Conservation (phyloP, 2,888 invertebrate genomes). For the Lepidochrysops patricia region DNA sequence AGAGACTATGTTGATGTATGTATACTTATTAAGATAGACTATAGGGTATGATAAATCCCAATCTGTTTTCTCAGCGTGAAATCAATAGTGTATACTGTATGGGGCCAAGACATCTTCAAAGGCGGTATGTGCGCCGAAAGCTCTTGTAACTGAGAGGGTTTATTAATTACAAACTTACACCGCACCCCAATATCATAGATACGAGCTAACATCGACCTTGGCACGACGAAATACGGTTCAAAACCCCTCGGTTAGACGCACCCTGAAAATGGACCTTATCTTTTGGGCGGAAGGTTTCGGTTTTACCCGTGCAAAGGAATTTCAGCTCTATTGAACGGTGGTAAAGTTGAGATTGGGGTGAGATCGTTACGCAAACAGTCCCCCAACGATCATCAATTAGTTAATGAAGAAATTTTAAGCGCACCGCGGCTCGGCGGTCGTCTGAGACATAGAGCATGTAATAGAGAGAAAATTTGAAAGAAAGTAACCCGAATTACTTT, state of each 20-base stretch:
- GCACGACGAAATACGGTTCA: constrained; percentile 48
- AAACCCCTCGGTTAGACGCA: constrained; percentile 46
- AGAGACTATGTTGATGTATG: too few species aligned
- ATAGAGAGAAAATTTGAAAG: too few species aligned
- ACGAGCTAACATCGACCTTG: constrained; percentile 47
- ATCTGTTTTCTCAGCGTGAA: not conserved
- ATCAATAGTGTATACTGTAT: not conserved
- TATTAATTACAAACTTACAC: constrained; percentile 74
- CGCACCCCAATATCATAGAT: constrained; percentile 40
- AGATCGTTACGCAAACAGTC: constrained; percentile 32
- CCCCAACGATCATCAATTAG: constrained; percentile 58
- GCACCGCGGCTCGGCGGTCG: constrained; percentile 36
- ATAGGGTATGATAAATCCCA: too few species aligned
- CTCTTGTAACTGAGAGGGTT: constrained; percentile 72
- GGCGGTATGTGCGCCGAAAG: constrained; percentile 32
- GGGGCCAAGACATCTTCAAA: constrained; percentile 4
- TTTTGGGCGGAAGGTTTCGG: constrained; percentile 56
- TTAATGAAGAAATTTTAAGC: constrained; percentile 70
- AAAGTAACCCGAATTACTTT: too few species aligned
- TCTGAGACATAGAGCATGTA: too few species aligned
- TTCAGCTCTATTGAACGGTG: constrained; percentile 30
- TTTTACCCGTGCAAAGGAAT: constrained; percentile 30
- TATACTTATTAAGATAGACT: too few species aligned
- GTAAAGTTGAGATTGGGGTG: not conserved
- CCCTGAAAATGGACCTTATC: constrained; percentile 61